Evolutionary conservation across 2,888 invertebrate genomes (phyloP).

Genomic region (Cheilosia variabilis): DNA sequence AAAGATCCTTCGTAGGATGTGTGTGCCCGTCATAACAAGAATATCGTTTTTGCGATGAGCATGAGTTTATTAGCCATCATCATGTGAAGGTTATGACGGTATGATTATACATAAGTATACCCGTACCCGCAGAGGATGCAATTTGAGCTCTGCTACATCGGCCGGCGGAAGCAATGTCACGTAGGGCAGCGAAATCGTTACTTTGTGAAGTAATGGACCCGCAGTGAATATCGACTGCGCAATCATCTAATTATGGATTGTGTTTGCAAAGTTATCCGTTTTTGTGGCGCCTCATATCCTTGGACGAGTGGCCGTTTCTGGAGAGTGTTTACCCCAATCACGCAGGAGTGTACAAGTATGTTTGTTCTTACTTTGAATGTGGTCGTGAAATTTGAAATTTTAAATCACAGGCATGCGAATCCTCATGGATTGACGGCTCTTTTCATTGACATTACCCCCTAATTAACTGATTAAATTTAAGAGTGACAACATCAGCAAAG

Average conservation of each 20-base stretch:
- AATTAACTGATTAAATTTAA: too few relatives aligned
- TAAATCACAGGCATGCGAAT: too few relatives aligned
- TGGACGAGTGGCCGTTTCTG: not conserved
- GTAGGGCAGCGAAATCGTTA: slow-evolving; percentile 62
- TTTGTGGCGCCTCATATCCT: slow-evolving; percentile 49
- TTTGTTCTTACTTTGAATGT: too few relatives aligned
- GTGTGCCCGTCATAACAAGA: slow-evolving; percentile 66
- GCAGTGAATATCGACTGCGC: slow-evolving; percentile 22
- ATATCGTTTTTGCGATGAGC: slow-evolving; percentile 67
- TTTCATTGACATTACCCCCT: too few relatives aligned
- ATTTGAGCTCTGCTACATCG: slow-evolving; percentile 32
- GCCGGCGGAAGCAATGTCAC: slow-evolving; percentile 70
- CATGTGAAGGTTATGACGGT: slow-evolving; percentile 68
- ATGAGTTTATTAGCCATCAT: slow-evolving; percentile 64
- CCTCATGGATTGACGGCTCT: too few relatives aligned
- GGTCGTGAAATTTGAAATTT: too few relatives aligned
- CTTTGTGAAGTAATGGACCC: slow-evolving; percentile 45
- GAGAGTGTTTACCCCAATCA: not conserved
- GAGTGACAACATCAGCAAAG: too few relatives aligned
- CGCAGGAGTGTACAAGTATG: too few relatives aligned
- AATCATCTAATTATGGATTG: slow-evolving; percentile 51
- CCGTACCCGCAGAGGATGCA: slow-evolving; percentile 41
- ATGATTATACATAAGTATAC: slow-evolving; percentile 40
- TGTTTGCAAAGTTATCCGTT: slow-evolving; percentile 19
- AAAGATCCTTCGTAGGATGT: slow-evolving; percentile 34